These are phyloP conservation scores for Oriolus oriolus DNA, from an alignment of 2,113 vertebrate genomes.

Conservation along the genomic window DNA sequence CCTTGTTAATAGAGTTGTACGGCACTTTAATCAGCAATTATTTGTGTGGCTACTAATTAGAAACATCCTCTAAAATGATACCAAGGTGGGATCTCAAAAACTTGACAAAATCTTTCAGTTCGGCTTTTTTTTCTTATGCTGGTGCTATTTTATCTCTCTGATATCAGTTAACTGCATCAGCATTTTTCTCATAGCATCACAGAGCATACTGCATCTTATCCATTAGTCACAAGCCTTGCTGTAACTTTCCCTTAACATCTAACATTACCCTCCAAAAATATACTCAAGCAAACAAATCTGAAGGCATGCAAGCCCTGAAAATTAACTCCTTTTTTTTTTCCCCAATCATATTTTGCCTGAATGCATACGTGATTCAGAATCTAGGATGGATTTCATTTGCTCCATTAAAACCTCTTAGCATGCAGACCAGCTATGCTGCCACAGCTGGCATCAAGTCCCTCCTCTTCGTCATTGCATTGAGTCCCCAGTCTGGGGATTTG, in stretches of 20 bases:
- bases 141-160: neutral
- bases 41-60: slow-evolving; percentile 53
- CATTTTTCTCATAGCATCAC: neutral
- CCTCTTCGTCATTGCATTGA: neutral
- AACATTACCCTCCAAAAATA: slow-evolving; percentile 18
- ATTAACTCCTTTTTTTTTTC: neutral
- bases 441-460: neutral
- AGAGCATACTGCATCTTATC: neutral
- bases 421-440: neutral
- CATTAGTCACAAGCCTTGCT: slow-evolving; percentile 20
- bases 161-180: slow-evolving; percentile 20
- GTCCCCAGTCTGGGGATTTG: neutral
- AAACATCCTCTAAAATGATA: neutral
- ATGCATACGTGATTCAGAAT: slow-evolving; percentile 3
- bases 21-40: slow-evolving; percentile 57
- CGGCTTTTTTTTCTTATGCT: neutral
- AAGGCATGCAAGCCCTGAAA: slow-evolving; percentile 7
- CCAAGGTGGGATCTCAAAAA: neutral
- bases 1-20: slow-evolving; percentile 69
- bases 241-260: slow-evolving; percentile 16
- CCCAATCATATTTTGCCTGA: neutral
- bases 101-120: neutral
- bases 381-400: neutral
- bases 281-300: slow-evolving; percentile 27
- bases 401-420: neutral